These are phyloP conservation scores for Stomatorhinus ivindoensis DNA, from an alignment of 2,113 vertebrate genomes.

Conservation along the genomic window DNA sequence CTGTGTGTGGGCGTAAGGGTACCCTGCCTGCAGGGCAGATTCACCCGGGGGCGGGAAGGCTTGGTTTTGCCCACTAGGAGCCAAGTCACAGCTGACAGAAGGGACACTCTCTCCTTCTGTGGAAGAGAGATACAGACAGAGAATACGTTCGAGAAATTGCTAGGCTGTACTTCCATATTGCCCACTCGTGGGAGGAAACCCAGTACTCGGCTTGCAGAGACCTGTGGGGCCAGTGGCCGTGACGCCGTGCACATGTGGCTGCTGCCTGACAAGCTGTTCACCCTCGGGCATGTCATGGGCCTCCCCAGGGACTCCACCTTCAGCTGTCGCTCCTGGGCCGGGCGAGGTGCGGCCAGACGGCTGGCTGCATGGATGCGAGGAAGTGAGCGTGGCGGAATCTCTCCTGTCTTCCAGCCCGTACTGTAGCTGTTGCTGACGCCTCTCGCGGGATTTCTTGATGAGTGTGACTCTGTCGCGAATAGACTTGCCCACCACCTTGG, in stretches of 20 bases:
- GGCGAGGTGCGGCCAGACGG: conserved; percentile 45
- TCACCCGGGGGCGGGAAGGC: conserved; percentile 54
- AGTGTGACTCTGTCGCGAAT: conserved; percentile 78
- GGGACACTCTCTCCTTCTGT: conserved; percentile 53
- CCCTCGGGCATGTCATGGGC: conserved; percentile 70
- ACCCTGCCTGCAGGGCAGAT: conserved; percentile 33
- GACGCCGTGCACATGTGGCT: conserved; percentile 47
- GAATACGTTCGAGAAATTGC: neutral
- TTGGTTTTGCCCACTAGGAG: conserved; percentile 57
- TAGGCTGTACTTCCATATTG: neutral
- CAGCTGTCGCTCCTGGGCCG: conserved; percentile 32
- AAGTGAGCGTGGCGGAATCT: conserved; percentile 51
- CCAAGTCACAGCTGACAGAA: conserved; percentile 58
- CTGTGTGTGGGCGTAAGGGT: conserved; percentile 40
- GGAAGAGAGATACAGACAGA: conserved; percentile 17
- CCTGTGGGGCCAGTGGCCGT: conserved; percentile 45
- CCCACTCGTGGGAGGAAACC: neutral
- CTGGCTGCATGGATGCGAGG: conserved; percentile 47
- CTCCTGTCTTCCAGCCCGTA: conserved; percentile 54
- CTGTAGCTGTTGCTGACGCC: conserved; percentile 56
- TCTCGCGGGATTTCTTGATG: conserved; percentile 78
- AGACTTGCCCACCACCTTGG: conserved; percentile 84
- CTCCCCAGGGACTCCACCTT: conserved; percentile 47
- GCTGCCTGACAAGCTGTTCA: conserved; percentile 70
- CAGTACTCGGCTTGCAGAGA: conserved; percentile 24